Percentiles rank a stretch among this genome's conserved stretches.
Conservation (phyloP, 30 jellyfish, hydroid and myxozoan genomes). For the Cassiopea andromeda region DNA sequence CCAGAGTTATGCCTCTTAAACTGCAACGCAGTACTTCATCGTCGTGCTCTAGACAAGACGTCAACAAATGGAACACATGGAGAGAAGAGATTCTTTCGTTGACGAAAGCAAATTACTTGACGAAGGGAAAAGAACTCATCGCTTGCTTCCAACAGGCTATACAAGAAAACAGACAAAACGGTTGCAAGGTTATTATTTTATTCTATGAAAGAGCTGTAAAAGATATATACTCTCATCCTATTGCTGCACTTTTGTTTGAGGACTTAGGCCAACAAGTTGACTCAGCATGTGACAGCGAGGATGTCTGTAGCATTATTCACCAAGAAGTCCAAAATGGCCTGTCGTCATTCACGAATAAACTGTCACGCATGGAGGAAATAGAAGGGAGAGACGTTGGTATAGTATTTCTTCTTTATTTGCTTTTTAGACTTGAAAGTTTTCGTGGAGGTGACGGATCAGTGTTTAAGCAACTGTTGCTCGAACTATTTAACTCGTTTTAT, state of each 20-base stretch:
- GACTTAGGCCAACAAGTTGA: conserved; percentile 56
- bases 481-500: conserved; percentile 36
- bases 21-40: not conserved
- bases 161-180: conserved; percentile 14
- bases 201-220: conserved; percentile 67
- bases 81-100: conserved; percentile 34
- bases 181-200: conserved; percentile 20
- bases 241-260: conserved; percentile 76
- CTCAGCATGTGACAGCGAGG: conserved; percentile 30
- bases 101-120: conserved; percentile 1
- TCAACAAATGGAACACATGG: conserved; percentile 26
- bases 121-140: conserved; percentile 32
- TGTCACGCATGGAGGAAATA: conserved; percentile 23
- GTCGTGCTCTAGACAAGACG: conserved; percentile 6
- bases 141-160: conserved; percentile 24
- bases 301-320: conserved; percentile 46
- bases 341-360: conserved; percentile 32
- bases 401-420: conserved; percentile 43
- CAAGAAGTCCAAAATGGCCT: conserved; percentile 50
- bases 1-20: not conserved
- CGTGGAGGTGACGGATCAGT: conserved; percentile 41
- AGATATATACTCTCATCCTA: conserved; percentile 50
- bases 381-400: conserved; percentile 66
- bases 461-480: conserved; percentile 40
- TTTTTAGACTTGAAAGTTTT: conserved; percentile 36